Evolutionary conservation across 2,888 invertebrate species (phyloP), one percentile per base, ranked within the genome.

Genomic region (Drosophila dives): DNA sequence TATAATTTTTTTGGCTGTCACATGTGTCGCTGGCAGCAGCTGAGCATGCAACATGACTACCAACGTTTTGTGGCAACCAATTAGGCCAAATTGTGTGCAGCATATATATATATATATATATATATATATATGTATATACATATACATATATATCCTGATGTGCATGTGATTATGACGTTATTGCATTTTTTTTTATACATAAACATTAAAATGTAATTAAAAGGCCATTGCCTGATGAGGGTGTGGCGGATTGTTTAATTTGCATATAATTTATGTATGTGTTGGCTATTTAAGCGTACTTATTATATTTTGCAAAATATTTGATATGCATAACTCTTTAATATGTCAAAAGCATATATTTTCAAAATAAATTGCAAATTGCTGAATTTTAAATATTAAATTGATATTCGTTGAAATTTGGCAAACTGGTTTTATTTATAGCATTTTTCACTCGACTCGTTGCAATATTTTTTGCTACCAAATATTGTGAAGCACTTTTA

Each of bases 161-260:
- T 51, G 60, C 29, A n/a, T 59, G 76, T 51, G 63, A 67, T 70
- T 84, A 77, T 67, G 70, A 61, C 68, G 56, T 49, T 67, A 72
- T 71, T 72, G 64, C 77, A 64, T 71, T 36, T 20, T 20, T 33
- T 75, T 49, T 62, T 63, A 54, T 62, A 49, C n/a, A 36, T 17
- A 67, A 86, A 74, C 73, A 87, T 87, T 76, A 81, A 89, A 87
- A 64, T 79, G 72, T 80, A 87, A 85, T 89, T 85, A 85, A 83
- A 73, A 73, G 65, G 54, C 55, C 72, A 66, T 87, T 72, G 69
- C 68, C 68, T 63, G 54, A 23, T 20, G 20, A 10, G 20, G 45
- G 4, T 8, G 45, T 45, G 23, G 23, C 45, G 32, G 2, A 10
- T 7, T 15, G 40, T 32, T 29, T 10, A 20, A 26, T 56, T 40